These are phyloP conservation scores for Phlogophora meticulosa DNA, from an alignment of 2,888 invertebrate species.

Conservation along the genomic window DNA sequence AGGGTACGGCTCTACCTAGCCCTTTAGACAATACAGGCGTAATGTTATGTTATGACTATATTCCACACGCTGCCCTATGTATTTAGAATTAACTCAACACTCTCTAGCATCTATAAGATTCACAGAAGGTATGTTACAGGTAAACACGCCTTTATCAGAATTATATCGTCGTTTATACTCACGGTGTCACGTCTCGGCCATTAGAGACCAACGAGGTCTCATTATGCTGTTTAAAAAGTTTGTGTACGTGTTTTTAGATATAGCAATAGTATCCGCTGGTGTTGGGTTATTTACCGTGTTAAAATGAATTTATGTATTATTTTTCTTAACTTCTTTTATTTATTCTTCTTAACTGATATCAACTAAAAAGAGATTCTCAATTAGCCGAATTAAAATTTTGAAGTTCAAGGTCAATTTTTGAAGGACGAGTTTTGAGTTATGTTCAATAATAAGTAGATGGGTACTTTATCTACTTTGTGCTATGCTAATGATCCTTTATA, in stretches of 20 bases:
- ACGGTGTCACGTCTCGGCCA: slow-evolving; percentile 50
- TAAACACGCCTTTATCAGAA: slow-evolving; percentile 56
- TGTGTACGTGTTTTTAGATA: slow-evolving; percentile 45
- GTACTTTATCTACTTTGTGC: no score
- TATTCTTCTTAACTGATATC: no score
- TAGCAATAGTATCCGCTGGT: slow-evolving; percentile 27
- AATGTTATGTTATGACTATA: no score
- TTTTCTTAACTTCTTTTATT: background rate
- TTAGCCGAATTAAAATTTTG: no score
- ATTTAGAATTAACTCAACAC: background rate
- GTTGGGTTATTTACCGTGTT: background rate
- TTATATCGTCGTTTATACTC: slow-evolving; percentile 11
- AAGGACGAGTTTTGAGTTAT: no score
- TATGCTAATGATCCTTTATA: no score
- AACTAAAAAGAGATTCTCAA: no score
- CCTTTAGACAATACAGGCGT: no score
- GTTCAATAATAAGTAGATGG: no score
- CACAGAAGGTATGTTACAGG: slow-evolving; percentile 17
- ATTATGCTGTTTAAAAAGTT: slow-evolving; percentile 51
- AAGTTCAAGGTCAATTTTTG: no score
- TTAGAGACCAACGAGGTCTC: slow-evolving; percentile 45
- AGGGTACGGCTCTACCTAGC: no score
- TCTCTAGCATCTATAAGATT: slow-evolving; percentile 20
- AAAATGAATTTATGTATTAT: background rate
- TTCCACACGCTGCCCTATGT: background rate